A percentile compares a stretch with the other conserved stretches of the same genome.
Conservation (phyloP, 2,113 vertebrate genomes). For the Rhinoderma darwinii region DNA sequence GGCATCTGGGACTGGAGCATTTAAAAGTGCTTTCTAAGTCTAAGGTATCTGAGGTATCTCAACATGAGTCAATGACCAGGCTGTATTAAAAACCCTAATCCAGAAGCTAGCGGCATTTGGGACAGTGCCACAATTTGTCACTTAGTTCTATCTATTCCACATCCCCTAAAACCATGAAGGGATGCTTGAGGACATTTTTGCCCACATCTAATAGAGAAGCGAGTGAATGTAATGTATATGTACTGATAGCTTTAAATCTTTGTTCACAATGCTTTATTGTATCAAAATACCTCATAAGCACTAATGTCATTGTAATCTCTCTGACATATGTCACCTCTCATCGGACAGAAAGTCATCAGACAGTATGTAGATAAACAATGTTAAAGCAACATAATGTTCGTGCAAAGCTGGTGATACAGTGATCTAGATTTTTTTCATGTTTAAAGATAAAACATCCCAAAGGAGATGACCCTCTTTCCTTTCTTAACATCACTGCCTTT, state of each 20-base stretch:
- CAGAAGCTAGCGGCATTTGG: no score
- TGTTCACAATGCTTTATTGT: neutral
- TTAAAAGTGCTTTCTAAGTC: no score
- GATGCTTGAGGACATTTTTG: no score
- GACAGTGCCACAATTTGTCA: no score
- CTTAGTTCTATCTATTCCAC: no score
- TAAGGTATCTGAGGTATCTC: no score
- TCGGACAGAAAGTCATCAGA: neutral
- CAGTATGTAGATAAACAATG: neutral
- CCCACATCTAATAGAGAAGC: no score
- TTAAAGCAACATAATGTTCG: slow-evolving; percentile 18
- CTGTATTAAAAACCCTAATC: no score
- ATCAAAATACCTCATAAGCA: neutral
- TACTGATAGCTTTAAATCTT: neutral
- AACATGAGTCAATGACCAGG: no score
- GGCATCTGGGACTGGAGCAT: no score
- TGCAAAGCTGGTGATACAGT: neutral
- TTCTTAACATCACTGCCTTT: slow-evolving; percentile 19
- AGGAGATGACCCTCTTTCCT: slow-evolving; percentile 27
- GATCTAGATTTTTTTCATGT: slow-evolving; percentile 21
- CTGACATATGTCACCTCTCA: neutral
- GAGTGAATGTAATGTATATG: neutral
- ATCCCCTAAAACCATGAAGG: no score
- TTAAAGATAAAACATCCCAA: slow-evolving; percentile 25
- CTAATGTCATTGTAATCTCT: neutral